Conservation (phyloP, 2,113 vertebrate species). For the Antechinus flavipes region DNA sequence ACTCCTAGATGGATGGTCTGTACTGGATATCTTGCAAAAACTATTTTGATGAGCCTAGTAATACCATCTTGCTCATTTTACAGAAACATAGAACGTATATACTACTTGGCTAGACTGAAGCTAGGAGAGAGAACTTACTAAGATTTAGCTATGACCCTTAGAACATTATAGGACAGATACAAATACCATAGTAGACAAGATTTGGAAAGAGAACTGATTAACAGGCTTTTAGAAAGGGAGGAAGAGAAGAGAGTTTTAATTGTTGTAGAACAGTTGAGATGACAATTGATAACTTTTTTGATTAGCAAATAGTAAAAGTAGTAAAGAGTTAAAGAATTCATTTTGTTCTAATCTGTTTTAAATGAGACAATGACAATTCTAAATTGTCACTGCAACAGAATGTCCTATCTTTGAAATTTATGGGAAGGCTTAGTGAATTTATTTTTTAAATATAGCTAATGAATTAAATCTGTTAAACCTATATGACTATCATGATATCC, state of each 20-base stretch:
- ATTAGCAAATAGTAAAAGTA: background rate
- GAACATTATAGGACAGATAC: background rate
- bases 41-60: background rate
- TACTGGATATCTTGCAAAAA: background rate
- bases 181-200: background rate
- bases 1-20: conserved; percentile 13
- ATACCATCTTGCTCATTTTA: background rate
- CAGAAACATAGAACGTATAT: background rate
- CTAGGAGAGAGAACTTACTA: background rate
- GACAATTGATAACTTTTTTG: background rate
- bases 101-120: background rate
- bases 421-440: background rate
- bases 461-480: background rate
- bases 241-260: background rate
- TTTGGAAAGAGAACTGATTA: background rate
- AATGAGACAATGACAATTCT: background rate
- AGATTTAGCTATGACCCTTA: background rate
- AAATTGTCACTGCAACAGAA: background rate
- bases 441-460: background rate
- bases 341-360: background rate
- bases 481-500: background rate
- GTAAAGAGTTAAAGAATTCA: background rate
- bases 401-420: background rate
- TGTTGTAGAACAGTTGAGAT: background rate
- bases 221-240: background rate